A percentile compares a stretch with the other conserved stretches of the same genome.
phyloP scores from a whole-genome alignment of 1,140 invertebrate genomes.

The Papilio polytes region DNA sequence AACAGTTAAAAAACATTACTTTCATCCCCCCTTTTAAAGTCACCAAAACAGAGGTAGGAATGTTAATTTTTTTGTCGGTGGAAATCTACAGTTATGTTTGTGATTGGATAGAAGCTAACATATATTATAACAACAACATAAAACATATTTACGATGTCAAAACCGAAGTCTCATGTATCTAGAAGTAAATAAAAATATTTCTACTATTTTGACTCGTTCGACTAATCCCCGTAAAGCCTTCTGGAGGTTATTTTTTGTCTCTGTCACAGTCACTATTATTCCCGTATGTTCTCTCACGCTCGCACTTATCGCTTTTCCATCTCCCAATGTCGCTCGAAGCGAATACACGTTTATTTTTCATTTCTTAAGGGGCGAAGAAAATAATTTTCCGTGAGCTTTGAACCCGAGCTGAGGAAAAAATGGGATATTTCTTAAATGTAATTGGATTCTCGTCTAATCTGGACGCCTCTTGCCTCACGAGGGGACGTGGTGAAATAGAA shows the following conservation, averaged over 20 bases:
- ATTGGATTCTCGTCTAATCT: slow-evolving; percentile 81
- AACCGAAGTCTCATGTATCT: slow-evolving; percentile 13
- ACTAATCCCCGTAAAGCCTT: slow-evolving; percentile 14
- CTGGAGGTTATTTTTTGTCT: slow-evolving; percentile 40
- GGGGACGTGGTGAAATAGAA: slow-evolving; percentile 68
- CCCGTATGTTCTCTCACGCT: slow-evolving; percentile 47
- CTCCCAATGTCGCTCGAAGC: slow-evolving; percentile 52
- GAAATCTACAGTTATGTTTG: too few species aligned
- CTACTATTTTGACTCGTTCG: slow-evolving; percentile 32
- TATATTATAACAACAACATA: not conserved
- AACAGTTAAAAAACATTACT: too few species aligned
- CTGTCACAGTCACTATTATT: slow-evolving; percentile 43
- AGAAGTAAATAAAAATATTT: slow-evolving; percentile 42
- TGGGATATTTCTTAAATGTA: slow-evolving; percentile 80
- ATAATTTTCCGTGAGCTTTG: slow-evolving; percentile 82
- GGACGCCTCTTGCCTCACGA: slow-evolving; percentile 71
- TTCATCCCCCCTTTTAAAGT: too few species aligned
- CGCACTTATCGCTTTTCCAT: slow-evolving; percentile 51
- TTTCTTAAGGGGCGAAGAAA: slow-evolving; percentile 77
- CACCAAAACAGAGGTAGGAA: too few species aligned
- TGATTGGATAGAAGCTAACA: too few species aligned
- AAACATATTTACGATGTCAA: not conserved
- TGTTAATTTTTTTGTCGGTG: too few species aligned
- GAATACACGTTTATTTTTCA: slow-evolving; percentile 78
- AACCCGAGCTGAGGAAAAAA: slow-evolving; percentile 77